Conservation (phyloP, 2,797 vertebrate genomes). For the Benthosema pterotum region DNA sequence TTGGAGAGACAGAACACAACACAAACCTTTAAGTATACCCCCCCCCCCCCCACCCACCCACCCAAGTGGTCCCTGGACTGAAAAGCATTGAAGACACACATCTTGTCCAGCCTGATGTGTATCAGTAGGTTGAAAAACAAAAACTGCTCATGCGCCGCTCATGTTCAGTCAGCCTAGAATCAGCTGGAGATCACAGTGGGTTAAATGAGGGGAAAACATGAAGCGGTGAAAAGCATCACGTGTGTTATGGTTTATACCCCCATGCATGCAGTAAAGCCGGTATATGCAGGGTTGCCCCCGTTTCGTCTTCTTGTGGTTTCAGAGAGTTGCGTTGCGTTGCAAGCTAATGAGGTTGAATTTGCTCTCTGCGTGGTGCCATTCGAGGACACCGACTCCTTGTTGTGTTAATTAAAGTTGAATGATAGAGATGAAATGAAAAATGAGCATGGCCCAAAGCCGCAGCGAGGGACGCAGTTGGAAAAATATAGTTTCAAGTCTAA, state of each 20-base stretch:
- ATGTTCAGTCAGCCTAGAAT: slow-evolving; percentile 19
- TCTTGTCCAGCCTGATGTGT: no score
- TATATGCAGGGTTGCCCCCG: slow-evolving; percentile 42
- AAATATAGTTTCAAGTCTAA: slow-evolving; percentile 59
- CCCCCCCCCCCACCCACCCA: no score
- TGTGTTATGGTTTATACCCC: slow-evolving; percentile 55
- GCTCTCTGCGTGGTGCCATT: slow-evolving; percentile 74
- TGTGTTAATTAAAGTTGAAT: slow-evolving; percentile 80
- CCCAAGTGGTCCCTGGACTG: no score
- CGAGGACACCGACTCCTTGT: slow-evolving; percentile 77
- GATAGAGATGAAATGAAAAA: slow-evolving; percentile 72
- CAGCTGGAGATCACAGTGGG: slow-evolving; percentile 36
- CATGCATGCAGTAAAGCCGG: slow-evolving; percentile 38
- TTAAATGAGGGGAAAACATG: slow-evolving; percentile 61
- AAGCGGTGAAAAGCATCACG: slow-evolving; percentile 56
- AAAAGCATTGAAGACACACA: no score
- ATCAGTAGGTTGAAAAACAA: no score
- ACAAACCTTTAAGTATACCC: no score
- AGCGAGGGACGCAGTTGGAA: slow-evolving; percentile 62
- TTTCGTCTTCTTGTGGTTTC: slow-evolving; percentile 56
- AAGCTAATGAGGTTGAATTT: slow-evolving; percentile 77
- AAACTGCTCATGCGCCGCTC: no score
- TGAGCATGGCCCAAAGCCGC: slow-evolving; percentile 70
- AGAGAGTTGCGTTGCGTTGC: slow-evolving; percentile 54
- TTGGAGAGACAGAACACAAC: no score